These are phyloP conservation scores for Homarus americanus DNA, from an alignment of 1,140 invertebrate genomes.

Conservation along the genomic window DNA sequence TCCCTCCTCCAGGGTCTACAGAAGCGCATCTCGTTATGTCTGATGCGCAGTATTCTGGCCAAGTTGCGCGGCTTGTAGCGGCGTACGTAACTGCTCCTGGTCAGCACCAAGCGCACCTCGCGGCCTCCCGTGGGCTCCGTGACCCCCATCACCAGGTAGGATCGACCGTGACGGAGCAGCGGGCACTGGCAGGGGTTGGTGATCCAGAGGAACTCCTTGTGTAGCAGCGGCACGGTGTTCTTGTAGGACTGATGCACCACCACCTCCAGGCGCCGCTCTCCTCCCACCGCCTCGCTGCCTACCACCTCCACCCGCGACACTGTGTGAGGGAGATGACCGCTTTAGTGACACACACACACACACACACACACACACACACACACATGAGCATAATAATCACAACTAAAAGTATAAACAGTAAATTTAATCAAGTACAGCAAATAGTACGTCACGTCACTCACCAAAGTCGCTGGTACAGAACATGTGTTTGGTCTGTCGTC, in stretches of 20 bases:
- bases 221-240: slow-evolving; percentile 74
- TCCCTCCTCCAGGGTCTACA: slow-evolving; percentile 70
- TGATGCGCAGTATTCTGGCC: slow-evolving; percentile 56
- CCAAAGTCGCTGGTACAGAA: slow-evolving; percentile 61
- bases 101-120: slow-evolving; percentile 64
- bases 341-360: neutral
- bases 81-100: slow-evolving; percentile 45
- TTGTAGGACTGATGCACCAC: slow-evolving; percentile 74
- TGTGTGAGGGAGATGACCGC: slow-evolving; percentile 1
- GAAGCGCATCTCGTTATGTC: slow-evolving; percentile 72
- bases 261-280: slow-evolving; percentile 61
- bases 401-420: too few relatives aligned
- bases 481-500: slow-evolving; percentile 23
- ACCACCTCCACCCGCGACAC: slow-evolving; percentile 65
- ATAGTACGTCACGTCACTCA: too few relatives aligned
- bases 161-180: slow-evolving; percentile 56
- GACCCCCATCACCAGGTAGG: slow-evolving; percentile 72
- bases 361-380: too few relatives aligned
- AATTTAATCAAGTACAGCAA: too few relatives aligned
- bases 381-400: too few relatives aligned
- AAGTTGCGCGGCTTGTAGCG: slow-evolving; percentile 52
- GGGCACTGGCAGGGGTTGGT: slow-evolving; percentile 64
- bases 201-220: slow-evolving; percentile 74
- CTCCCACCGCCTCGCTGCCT: slow-evolving; percentile 21
- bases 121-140: slow-evolving; percentile 49